Base-by-base conservation (phyloP, 2,888 invertebrate genomes). In the Eutolmus rufibarbis region DNA sequence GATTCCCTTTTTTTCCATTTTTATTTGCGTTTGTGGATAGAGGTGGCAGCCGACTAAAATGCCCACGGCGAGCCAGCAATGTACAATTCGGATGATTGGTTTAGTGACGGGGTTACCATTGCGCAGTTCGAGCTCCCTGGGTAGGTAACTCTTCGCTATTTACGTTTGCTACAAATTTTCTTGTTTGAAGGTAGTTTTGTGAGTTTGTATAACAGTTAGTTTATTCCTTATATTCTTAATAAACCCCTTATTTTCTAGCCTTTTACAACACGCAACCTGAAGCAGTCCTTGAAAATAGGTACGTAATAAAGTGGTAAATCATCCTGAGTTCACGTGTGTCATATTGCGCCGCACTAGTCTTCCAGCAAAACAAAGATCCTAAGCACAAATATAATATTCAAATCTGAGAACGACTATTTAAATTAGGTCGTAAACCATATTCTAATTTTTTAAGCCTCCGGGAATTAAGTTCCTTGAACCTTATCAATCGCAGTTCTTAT, bases 71-170 rank as follows among this genome's bases (percentile, higher is more conserved):
- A 40, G 19, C 23, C 81, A 46, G 66, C 66, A 66, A 66, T 66
- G 66, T 84, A 81, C 51, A 81, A 81, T 81, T 81, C 66, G 37
- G 34, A 57, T 82, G 57, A 85, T 85, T 85, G 74, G 85, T 14
- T 85, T 66, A 86, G n/a, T 51, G 74, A 16, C 74, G 43, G 74
- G 74, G 86, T 76, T 74, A 43, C 86, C 74, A 74, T 76, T 79
- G 79, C 46, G 51, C 28, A 51, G 14, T 79, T 79, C 28, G 66
- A 9, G 66, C 66, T 66, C 57, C 9, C 57, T 1, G 57, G 57
- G 5, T 12, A 23, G 57, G 23, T 23, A 5, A 23, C 57, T 57
- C 23, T 12, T 12, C 28, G 12, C 23, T 19, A 28, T 28, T 66
- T 28, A 5, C 66, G 19, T 4, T 28, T 23, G 3, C 66, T 66